Evolutionary conservation across 2,797 vertebrate species (phyloP).

Genomic region (Nothura maculosa): DNA sequence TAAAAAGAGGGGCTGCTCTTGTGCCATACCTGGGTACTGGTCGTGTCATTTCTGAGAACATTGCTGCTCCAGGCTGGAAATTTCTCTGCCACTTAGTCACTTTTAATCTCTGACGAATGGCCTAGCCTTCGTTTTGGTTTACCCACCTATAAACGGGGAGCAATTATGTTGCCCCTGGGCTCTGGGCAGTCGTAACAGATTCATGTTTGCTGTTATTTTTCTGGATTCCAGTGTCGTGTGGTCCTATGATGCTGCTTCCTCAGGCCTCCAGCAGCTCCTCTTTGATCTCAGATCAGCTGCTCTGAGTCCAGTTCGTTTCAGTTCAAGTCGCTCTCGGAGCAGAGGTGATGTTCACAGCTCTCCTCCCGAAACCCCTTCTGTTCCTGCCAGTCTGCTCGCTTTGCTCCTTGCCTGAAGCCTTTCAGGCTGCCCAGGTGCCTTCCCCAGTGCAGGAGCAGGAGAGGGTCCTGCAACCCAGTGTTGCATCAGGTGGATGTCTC

Average conservation of each 20-base stretch:
- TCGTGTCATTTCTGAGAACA: not conserved
- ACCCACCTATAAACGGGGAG: not conserved
- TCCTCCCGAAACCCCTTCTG: not conserved
- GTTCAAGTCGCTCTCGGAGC: not conserved
- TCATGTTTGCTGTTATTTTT: not conserved
- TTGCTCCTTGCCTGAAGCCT: not conserved
- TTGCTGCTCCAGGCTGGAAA: not conserved
- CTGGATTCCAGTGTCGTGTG: conserved; percentile 23
- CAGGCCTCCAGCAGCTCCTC: not conserved
- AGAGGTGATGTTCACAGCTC: not conserved
- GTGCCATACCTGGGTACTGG: rapidly evolving
- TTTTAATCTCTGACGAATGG: conserved; percentile 37
- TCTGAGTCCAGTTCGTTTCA: not conserved
- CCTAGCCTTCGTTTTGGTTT: not conserved
- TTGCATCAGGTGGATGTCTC: not conserved
- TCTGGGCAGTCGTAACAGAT: not conserved
- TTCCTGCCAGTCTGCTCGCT: not conserved
- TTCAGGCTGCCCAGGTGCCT: not conserved
- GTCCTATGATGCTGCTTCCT: not conserved
- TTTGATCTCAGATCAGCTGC: conserved; percentile 12
- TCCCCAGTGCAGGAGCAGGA: not conserved
- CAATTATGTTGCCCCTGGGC: conserved; percentile 23
- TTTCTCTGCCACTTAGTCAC: not conserved
- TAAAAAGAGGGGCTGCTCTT: not conserved
- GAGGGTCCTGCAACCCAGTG: not conserved